phyloP scores from a whole-genome alignment of 2,888 invertebrate species.

The Idaea dimidiata region DNA sequence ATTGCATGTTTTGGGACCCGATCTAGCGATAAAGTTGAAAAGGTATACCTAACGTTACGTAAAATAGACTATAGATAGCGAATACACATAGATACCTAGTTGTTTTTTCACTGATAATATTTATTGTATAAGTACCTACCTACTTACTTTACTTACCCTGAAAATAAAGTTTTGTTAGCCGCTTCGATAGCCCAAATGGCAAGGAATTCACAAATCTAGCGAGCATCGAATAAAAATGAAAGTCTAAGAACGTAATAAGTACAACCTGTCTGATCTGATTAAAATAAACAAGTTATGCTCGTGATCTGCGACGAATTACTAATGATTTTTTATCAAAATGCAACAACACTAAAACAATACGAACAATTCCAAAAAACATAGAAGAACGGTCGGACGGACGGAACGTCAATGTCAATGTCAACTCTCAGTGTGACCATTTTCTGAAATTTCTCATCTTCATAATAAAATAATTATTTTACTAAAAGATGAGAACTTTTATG shows the following conservation, averaged over 20 bases:
- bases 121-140: neutral
- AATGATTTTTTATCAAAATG: neutral
- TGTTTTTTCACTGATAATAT: neutral
- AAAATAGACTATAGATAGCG: neutral
- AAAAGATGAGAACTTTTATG: no score
- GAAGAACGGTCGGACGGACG: neutral
- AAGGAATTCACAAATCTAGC: constrained; percentile 80
- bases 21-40: neutral
- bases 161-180: constrained; percentile 83
- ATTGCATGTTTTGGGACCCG: no score
- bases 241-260: neutral
- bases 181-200: constrained; percentile 81
- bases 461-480: no score
- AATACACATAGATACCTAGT: neutral
- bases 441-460: no score
- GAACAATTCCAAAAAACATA: neutral
- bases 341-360: neutral
- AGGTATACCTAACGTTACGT: neutral
- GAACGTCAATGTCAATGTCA: no score
- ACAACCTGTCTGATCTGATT: neutral
- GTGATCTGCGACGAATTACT: neutral
- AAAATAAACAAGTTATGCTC: neutral
- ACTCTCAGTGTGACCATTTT: no score
- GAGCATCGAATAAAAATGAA: constrained; percentile 65
- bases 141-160: constrained; percentile 81